Evolutionary conservation across 1,140 invertebrate species (phyloP).

Genomic region (Saxidomus purpurata): DNA sequence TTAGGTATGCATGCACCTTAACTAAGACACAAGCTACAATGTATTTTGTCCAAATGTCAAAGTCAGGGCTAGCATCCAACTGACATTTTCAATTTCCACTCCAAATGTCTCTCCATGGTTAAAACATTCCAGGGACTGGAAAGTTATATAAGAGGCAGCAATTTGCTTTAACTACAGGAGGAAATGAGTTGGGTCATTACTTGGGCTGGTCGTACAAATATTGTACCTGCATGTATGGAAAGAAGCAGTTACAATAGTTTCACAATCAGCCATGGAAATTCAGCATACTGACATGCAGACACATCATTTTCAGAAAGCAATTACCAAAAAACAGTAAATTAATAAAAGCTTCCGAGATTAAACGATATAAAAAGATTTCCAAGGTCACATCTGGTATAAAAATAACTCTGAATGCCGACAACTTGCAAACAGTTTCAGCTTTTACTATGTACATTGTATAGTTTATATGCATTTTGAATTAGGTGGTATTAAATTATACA

Average conservation of each 20-base stretch:
- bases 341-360: not conserved
- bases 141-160: not conserved
- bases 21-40: not conserved
- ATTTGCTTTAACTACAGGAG: slow-evolving; percentile 12
- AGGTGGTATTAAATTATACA: too few species aligned
- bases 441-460: too few species aligned
- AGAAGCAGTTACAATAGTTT: too few species aligned
- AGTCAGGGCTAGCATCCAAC: not conserved
- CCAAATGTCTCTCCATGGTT: not conserved
- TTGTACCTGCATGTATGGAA: too few species aligned
- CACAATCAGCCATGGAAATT: too few species aligned
- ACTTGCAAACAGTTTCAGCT: too few species aligned
- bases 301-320: not conserved
- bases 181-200: not conserved
- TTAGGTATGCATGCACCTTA: not conserved
- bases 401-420: too few species aligned
- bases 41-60: slow-evolving; percentile 5
- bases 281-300: not conserved
- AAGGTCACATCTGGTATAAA: not conserved
- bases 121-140: not conserved
- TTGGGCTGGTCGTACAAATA: too few species aligned
- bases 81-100: slow-evolving; percentile 35
- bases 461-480: too few species aligned
- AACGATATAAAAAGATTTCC: not conserved
- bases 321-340: not conserved